Conservation (phyloP, 2,888 invertebrate genomes). For the Euzophera pinguis region DNA sequence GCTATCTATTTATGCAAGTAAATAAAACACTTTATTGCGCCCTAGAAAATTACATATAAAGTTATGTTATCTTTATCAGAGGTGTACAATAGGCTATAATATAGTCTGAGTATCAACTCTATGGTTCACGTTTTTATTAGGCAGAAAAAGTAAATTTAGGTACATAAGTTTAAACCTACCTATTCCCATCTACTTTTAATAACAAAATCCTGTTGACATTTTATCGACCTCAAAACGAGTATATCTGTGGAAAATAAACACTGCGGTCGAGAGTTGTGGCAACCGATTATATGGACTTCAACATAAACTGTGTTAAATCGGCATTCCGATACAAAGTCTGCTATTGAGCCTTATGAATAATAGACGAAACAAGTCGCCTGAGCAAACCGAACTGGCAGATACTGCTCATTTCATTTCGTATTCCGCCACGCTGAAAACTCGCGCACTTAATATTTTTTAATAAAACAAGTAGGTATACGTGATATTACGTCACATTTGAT, state of each 20-base stretch:
- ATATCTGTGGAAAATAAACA: slow-evolving; percentile 2
- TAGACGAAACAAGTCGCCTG: slow-evolving; percentile 20
- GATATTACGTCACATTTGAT: too few relatives aligned
- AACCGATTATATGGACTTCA: neutral
- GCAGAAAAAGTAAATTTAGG: too few relatives aligned
- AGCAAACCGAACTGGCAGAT: slow-evolving; percentile 15
- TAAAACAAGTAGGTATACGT: too few relatives aligned
- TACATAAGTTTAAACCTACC: too few relatives aligned
- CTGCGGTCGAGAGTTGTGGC: neutral
- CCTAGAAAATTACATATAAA: too few relatives aligned
- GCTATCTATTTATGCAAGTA: too few relatives aligned
- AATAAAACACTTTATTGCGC: too few relatives aligned
- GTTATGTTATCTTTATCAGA: too few relatives aligned
- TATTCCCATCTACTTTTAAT: too few relatives aligned
- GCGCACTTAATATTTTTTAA: neutral
- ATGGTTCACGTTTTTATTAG: too few relatives aligned
- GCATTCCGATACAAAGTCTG: slow-evolving; percentile 20
- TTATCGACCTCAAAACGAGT: neutral
- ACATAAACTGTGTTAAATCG: slow-evolving; percentile 22
- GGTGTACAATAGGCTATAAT: too few relatives aligned
- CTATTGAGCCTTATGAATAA: slow-evolving; percentile 22
- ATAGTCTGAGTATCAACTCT: too few relatives aligned
- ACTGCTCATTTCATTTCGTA: neutral
- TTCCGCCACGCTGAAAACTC: slow-evolving; percentile 6
- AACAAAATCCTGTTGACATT: neutral